These are phyloP conservation scores for Tokudaia muenninki DNA, from an alignment of 2,797 vertebrate species.

Conservation along the genomic window DNA sequence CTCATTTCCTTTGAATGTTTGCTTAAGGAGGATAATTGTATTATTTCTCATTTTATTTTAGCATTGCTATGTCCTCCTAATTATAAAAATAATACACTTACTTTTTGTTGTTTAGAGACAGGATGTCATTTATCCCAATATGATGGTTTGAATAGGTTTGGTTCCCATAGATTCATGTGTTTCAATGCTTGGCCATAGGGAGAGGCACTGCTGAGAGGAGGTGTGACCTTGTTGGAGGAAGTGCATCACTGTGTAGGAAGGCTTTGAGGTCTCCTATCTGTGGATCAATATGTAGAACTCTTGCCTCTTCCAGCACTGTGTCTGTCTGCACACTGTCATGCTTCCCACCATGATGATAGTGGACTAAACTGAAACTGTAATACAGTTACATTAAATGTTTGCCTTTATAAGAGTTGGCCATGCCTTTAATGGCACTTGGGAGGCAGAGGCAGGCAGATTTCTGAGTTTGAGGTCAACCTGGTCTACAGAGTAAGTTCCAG, in stretches of 20 bases:
- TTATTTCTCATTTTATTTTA: slow-evolving; percentile 50
- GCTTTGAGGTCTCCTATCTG: neutral
- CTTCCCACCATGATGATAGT: neutral
- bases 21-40: slow-evolving; percentile 7
- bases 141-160: neutral
- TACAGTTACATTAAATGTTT: too few species aligned
- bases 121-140: neutral
- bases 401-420: too few species aligned
- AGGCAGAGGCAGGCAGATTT: too few species aligned
- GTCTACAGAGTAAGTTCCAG: too few species aligned
- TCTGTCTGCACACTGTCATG: neutral
- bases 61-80: slow-evolving; percentile 15
- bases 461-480: too few species aligned
- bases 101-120: neutral
- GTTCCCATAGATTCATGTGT: neutral
- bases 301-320: neutral
- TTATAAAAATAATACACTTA: neutral
- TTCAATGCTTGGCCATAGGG: neutral
- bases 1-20: neutral
- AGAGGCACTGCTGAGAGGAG: neutral
- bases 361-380: neutral
- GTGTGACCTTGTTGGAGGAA: neutral
- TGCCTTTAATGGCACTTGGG: too few species aligned
- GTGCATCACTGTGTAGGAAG: neutral
- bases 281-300: neutral